Evolutionary conservation across 2,888 invertebrate species (phyloP).

Genomic region (Mactromeris polynyma): DNA sequence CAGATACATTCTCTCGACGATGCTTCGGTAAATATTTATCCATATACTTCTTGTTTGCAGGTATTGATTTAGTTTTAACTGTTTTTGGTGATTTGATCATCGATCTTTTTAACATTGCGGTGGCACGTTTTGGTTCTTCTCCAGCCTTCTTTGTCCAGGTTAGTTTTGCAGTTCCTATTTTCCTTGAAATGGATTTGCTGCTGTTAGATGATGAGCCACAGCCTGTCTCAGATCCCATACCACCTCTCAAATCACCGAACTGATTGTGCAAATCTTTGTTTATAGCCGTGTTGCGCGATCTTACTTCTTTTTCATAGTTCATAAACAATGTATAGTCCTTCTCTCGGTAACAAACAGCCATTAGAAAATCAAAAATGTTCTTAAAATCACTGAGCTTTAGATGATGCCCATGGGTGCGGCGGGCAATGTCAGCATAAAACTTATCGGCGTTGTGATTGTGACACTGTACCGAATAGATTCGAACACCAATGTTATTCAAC

Average conservation of each 20-base stretch:
- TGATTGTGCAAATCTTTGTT: too few species aligned
- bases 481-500: conserved; percentile 55
- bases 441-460: conserved; percentile 16
- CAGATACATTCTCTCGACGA: conserved; percentile 69
- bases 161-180: background rate
- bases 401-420: conserved; percentile 69
- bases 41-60: conserved; percentile 32
- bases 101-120: background rate
- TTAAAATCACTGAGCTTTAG: conserved; percentile 71
- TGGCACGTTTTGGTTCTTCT: background rate
- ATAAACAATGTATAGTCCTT: conserved; percentile 64
- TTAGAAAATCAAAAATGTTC: conserved; percentile 75
- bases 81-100: background rate
- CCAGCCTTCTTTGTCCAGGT: conserved; percentile 19
- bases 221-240: background rate
- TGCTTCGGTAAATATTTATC: conserved; percentile 55
- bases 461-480: conserved; percentile 70
- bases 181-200: background rate
- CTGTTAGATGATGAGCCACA: background rate
- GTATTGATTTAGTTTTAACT: background rate
- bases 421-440: conserved; percentile 72
- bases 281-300: conserved; percentile 61
- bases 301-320: conserved; percentile 76
- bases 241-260: conserved; percentile 67
- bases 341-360: conserved; percentile 80